Evolutionary conservation across 1,140 invertebrate genomes (phyloP).

Genomic region (Amyelois transitella): DNA sequence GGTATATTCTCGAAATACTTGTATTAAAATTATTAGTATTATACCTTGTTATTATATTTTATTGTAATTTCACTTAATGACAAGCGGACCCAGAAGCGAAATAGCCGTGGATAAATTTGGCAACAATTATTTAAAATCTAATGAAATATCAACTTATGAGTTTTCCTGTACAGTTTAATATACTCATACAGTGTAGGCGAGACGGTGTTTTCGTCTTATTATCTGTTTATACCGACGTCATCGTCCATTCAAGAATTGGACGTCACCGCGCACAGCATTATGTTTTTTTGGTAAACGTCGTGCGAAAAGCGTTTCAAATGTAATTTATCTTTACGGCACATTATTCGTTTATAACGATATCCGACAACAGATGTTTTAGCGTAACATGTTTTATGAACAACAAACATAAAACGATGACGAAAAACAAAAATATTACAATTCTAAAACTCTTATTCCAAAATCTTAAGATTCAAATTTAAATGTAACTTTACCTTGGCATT

Average conservation of each 20-base stretch:
- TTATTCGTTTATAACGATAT: background rate
- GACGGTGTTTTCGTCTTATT: too few relatives aligned
- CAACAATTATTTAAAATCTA: too few relatives aligned
- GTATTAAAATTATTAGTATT: too few relatives aligned
- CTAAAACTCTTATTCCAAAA: background rate
- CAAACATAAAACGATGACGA: background rate
- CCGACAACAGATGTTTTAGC: background rate
- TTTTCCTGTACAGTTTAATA: too few relatives aligned
- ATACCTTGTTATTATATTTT: too few relatives aligned
- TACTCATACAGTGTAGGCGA: too few relatives aligned
- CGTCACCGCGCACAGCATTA: background rate
- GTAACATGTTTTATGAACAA: background rate
- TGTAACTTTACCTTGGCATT: slow-evolving; percentile 9
- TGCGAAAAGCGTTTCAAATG: background rate
- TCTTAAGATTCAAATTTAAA: slow-evolving; percentile 8
- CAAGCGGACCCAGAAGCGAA: too few relatives aligned
- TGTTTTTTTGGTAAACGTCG: background rate
- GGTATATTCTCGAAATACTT: too few relatives aligned
- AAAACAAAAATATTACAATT: background rate
- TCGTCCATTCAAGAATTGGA: background rate
- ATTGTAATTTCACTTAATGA: too few relatives aligned
- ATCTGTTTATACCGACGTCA: background rate
- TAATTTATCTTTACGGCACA: background rate
- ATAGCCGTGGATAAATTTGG: too few relatives aligned
- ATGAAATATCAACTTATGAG: too few relatives aligned